Base-by-base conservation (phyloP, 2,888 invertebrate genomes). In the Endomychus coccineus region DNA sequence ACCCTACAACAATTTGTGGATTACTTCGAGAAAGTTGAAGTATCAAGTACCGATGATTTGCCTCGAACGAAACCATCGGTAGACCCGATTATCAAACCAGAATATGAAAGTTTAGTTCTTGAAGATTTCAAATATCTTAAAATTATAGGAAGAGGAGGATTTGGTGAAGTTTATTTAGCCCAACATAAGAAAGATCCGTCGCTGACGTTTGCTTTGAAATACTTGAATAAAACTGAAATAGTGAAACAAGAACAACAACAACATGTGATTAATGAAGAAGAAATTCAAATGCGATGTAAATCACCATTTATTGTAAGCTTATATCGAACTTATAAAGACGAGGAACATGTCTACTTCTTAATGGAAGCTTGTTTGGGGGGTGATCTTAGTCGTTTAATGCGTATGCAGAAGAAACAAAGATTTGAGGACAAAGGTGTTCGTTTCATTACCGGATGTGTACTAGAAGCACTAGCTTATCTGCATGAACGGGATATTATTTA, bases 361-460 rank as follows among this genome's bases (percentile, higher is more conserved):
- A 85, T 96, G 83, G 96, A 96, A 68, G 83, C 86, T 1, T 90
- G 94, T 54, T 73, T 96, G 33, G 95, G 95, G 1, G 95, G 95
- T 1, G 95, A 95, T 62, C 78, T 96, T 6, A 95, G 92, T 88
- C 89, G 90, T 1, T 80, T 92, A 10, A 74, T 95, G 45, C 83
- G 92, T 54, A 86, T 85, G 58, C 80, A 84, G 52, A 64, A 60
- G 39, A 62, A 61, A 35, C 70, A 77, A 22, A 76, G 71, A 56
- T 94, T 95, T 63, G 81, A 88, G 41, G 91, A 94, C 51, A 70
- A 72, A 48, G 81, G 84, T 2, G 80, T 92, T 0, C 76, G 84
- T 29, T 96, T 94, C 63, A 87, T 91, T 73, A 78, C 85, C 3
- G 92, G 82, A 1, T 95, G 94, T 61, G 92, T 95, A 1, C 74